These are phyloP conservation scores for Orius laevigatus DNA, from an alignment of 1,140 invertebrate species.

Conservation along the genomic window DNA sequence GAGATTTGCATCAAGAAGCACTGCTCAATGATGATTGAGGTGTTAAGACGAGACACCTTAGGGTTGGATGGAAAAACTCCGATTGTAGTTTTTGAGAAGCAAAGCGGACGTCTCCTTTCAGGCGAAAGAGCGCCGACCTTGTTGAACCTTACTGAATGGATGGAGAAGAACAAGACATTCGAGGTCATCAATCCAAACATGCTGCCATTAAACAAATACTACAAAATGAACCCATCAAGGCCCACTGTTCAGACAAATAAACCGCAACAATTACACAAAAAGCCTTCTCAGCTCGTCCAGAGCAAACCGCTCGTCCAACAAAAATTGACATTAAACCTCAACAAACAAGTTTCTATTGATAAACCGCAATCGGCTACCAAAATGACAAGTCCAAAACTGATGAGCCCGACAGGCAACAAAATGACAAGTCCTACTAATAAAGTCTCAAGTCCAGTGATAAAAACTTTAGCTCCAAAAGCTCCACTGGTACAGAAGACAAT, in stretches of 20 bases:
- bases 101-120: slow-evolving; percentile 30
- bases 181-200: slow-evolving; percentile 29
- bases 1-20: slow-evolving; percentile 72
- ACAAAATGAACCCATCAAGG: too few relatives aligned
- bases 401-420: too few relatives aligned
- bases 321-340: slow-evolving; percentile 7
- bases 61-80: slow-evolving; percentile 22
- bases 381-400: too few relatives aligned
- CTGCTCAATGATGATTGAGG: slow-evolving; percentile 50
- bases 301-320: slow-evolving; percentile 14
- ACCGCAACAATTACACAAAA: too few relatives aligned
- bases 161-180: slow-evolving; percentile 70
- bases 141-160: slow-evolving; percentile 59
- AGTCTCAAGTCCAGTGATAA: too few relatives aligned
- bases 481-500: slow-evolving; percentile 14
- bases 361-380: too few relatives aligned
- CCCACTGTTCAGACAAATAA: too few relatives aligned
- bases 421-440: too few relatives aligned
- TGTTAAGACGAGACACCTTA: slow-evolving; percentile 33
- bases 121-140: slow-evolving; percentile 51
- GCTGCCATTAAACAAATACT: slow-evolving; percentile 4
- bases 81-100: neutral
- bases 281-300: slow-evolving; percentile 2
- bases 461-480: too few relatives aligned
- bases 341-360: too few relatives aligned